Percentiles rank a stretch among this genome's conserved stretches.
These are phyloP conservation scores for Encarsia formosa DNA, from an alignment of 2,888 invertebrate genomes.

Conservation along the genomic window DNA sequence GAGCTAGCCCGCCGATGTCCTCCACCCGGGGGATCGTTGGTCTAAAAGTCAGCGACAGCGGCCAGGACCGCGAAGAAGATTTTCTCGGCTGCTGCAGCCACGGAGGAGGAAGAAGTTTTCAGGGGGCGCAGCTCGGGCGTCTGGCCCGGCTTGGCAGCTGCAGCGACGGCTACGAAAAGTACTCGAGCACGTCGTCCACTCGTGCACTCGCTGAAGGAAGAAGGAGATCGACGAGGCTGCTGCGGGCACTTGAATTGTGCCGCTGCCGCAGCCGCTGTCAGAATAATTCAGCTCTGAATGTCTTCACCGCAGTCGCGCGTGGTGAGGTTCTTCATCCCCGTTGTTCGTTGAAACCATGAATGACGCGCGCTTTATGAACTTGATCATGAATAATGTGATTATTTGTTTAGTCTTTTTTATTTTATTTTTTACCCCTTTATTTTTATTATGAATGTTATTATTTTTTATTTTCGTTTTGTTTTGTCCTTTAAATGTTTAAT, in stretches of 20 bases:
- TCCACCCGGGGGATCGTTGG: conserved; percentile 13
- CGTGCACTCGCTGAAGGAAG: background rate
- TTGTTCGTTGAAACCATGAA: too few species aligned
- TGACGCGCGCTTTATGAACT: too few species aligned
- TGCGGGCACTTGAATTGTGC: too few species aligned
- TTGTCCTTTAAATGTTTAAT: too few species aligned
- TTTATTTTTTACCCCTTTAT: too few species aligned
- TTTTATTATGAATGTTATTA: too few species aligned
- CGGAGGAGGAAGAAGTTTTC: background rate
- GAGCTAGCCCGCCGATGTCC: conserved; percentile 27
- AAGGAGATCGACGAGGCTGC: conserved; percentile 4
- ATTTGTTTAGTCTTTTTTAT: too few species aligned
- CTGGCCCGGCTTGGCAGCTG: background rate
- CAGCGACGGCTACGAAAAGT: background rate
- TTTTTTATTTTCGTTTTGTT: too few species aligned
- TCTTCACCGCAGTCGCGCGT: conserved; percentile 50
- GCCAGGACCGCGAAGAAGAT: too few species aligned
- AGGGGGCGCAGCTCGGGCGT: background rate
- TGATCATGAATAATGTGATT: too few species aligned
- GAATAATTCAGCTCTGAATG: conserved; percentile 41
- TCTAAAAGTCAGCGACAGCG: background rate
- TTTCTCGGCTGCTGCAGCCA: background rate
- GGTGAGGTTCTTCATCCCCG: conserved; percentile 36
- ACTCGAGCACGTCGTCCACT: background rate
- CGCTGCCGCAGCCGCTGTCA: conserved; percentile 31